Conservation (phyloP, 2,113 vertebrate genomes). For the Oncorhynchus nerka region DNA sequence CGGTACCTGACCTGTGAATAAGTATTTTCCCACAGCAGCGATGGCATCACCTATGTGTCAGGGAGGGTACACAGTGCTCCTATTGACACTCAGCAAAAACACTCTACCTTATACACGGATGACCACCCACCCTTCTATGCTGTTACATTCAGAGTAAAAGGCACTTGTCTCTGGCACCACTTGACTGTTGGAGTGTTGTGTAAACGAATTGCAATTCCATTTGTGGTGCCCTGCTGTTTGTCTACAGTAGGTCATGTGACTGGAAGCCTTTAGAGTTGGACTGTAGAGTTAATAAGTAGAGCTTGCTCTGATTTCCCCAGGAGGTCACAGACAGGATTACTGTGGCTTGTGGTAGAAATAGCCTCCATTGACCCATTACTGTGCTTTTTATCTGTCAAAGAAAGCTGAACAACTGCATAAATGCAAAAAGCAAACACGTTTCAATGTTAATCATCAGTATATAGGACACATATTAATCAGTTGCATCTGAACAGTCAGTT, state of each 20-base stretch:
- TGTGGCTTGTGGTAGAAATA: not conserved
- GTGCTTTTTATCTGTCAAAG: too few species aligned
- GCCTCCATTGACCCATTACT: too few species aligned
- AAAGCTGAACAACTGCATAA: too few species aligned
- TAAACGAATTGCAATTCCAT: not conserved
- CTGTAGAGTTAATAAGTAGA: not conserved
- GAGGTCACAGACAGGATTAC: slow-evolving; percentile 21
- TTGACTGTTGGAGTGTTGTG: not conserved
- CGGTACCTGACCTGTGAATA: too few species aligned
- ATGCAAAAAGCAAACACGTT: not conserved
- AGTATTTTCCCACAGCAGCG: too few species aligned
- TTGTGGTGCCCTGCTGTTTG: not conserved
- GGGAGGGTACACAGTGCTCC: too few species aligned
- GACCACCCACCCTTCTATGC: not conserved
- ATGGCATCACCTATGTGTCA: not conserved
- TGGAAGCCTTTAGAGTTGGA: not conserved
- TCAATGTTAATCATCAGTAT: too few species aligned
- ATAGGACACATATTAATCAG: too few species aligned
- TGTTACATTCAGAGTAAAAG: not conserved
- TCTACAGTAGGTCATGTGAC: not conserved
- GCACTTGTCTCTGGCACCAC: not conserved
- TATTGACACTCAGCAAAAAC: not conserved
- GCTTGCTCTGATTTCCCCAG: not conserved
- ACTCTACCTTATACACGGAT: not conserved
- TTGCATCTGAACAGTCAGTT: too few species aligned